Conservation (phyloP, 2,113 vertebrate species). For the Microcebus griseorufus region DNA sequence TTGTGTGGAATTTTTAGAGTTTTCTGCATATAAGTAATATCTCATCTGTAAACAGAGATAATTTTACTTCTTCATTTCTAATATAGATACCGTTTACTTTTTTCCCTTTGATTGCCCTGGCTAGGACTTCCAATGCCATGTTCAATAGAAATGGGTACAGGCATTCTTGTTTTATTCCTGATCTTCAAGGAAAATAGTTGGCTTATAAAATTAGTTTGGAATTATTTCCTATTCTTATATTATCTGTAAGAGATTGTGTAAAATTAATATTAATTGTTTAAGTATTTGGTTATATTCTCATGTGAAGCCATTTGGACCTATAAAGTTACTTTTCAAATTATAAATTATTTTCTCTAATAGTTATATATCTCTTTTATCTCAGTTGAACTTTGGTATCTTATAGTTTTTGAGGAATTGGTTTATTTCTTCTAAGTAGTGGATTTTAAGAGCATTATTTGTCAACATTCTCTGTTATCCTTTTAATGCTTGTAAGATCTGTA, state of each 20-base stretch:
- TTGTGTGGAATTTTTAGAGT: too few relatives aligned
- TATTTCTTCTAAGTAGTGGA: background rate
- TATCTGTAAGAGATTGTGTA: background rate
- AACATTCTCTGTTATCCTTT: background rate
- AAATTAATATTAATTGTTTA: constrained; percentile 3
- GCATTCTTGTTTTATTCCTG: background rate
- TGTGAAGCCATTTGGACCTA: background rate
- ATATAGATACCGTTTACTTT: too few relatives aligned
- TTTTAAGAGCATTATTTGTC: background rate
- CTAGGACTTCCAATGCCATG: background rate
- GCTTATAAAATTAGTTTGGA: background rate
- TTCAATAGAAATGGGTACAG: background rate
- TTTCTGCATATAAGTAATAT: too few relatives aligned
- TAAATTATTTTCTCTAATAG: background rate
- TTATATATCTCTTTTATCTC: background rate
- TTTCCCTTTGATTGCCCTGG: background rate
- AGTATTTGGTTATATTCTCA: constrained; percentile 19
- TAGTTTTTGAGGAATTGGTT: background rate
- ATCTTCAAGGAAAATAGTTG: background rate
- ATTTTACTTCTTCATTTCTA: too few relatives aligned
- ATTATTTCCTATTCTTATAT: background rate
- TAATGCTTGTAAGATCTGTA: background rate
- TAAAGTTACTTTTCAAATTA: background rate
- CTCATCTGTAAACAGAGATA: too few relatives aligned
- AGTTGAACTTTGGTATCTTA: background rate